These are phyloP conservation scores for Syngnathus rostellatus DNA, from an alignment of 2,797 vertebrate genomes.

Conservation along the genomic window DNA sequence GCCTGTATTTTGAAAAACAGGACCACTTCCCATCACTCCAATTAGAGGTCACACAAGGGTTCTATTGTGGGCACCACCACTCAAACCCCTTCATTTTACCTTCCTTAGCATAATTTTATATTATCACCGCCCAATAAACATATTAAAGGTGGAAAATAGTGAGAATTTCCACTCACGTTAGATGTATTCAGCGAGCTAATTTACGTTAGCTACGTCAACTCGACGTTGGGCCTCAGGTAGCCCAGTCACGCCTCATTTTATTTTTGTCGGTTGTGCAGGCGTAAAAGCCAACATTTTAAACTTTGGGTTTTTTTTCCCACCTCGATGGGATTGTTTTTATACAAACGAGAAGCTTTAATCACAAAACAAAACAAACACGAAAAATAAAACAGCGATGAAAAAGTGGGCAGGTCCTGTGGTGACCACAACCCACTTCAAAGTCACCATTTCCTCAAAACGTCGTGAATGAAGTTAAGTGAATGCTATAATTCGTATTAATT, in stretches of 20 bases:
- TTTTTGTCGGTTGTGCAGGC: background rate
- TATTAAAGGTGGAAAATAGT: background rate
- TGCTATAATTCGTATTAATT: too few relatives aligned
- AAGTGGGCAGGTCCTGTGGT: background rate
- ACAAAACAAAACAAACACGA: background rate
- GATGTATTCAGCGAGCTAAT: slow-evolving; percentile 27
- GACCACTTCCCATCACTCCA: slow-evolving; percentile 32
- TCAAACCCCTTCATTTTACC: background rate
- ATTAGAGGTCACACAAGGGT: slow-evolving; percentile 44
- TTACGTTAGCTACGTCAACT: slow-evolving; percentile 36
- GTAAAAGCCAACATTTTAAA: background rate
- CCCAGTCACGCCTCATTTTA: slow-evolving; percentile 14
- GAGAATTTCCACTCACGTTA: slow-evolving; percentile 7
- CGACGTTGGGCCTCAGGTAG: slow-evolving; percentile 30
- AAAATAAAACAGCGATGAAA: background rate
- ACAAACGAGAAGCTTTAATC: background rate
- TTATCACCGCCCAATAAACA: background rate
- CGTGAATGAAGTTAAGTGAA: background rate
- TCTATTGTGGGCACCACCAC: slow-evolving; percentile 2
- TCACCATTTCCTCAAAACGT: background rate
- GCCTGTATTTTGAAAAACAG: slow-evolving; percentile 36
- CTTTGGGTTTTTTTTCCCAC: too few relatives aligned
- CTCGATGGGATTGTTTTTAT: background rate
- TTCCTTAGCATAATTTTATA: background rate
- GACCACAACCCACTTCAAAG: background rate